Percentiles rank a stretch among this genome's conserved stretches.
Evolutionary conservation across 2,797 vertebrate species (phyloP).

Genomic region (Tolypeutes matacus): DNA sequence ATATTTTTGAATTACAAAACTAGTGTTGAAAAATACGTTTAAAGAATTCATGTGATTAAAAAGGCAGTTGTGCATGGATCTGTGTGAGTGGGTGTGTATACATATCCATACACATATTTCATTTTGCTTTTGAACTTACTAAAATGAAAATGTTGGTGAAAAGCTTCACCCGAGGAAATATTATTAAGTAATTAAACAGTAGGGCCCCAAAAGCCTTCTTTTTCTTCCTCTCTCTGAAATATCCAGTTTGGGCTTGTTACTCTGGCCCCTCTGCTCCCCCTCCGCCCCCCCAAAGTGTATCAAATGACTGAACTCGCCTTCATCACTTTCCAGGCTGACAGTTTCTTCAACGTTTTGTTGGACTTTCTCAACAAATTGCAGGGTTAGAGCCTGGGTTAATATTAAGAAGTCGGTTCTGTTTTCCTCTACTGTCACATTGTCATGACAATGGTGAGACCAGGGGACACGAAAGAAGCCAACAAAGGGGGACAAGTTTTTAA

Average conservation of each 20-base stretch:
- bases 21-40: neutral
- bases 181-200: neutral
- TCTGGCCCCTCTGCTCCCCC: neutral
- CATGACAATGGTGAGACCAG: neutral
- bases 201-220: neutral
- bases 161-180: neutral
- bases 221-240: neutral
- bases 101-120: accelerated
- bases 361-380: neutral
- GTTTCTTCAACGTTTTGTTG: neutral
- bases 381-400: neutral
- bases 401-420: neutral
- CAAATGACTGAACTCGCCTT: neutral
- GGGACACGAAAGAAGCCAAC: constrained; percentile 46
- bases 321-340: neutral
- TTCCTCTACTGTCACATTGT: neutral
- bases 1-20: neutral
- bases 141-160: neutral
- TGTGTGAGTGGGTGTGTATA: neutral
- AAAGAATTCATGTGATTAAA: neutral
- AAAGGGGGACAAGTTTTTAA: constrained; percentile 77
- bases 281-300: neutral
- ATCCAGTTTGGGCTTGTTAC: neutral
- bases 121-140: neutral
- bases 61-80: neutral